Evolutionary conservation across 2,113 vertebrate species (phyloP).

Genomic region (Beaufortia kweichowensis): DNA sequence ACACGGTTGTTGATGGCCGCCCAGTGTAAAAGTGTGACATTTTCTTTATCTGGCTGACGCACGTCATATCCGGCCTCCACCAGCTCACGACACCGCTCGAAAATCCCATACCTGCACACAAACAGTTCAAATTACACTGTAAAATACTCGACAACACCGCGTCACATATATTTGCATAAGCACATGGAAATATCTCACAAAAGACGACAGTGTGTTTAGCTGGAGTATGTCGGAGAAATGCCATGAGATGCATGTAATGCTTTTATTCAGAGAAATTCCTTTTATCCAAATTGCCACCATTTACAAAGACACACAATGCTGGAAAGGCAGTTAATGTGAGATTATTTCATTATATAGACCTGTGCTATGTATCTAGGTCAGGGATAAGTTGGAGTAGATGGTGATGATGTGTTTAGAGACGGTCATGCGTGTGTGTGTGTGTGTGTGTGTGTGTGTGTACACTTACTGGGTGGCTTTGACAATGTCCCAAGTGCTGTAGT

Average conservation of each 20-base stretch:
- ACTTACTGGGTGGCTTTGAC: constrained; percentile 99
- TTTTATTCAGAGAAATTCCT: no score
- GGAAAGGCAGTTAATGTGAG: no score
- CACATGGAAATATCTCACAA: background rate
- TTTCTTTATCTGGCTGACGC: constrained; percentile 97
- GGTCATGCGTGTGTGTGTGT: background rate
- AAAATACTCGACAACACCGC: background rate
- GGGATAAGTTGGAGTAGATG: no score
- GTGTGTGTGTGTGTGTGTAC: background rate
- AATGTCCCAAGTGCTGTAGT: constrained; percentile 99
- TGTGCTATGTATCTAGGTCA: no score
- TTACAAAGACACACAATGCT: no score
- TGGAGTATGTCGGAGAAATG: no score
- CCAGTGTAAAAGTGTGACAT: constrained; percentile 98
- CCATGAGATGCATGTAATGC: no score
- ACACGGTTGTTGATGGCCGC: constrained; percentile 98
- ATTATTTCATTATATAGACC: background rate
- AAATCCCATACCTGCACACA: constrained; percentile 87
- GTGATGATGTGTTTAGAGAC: no score
- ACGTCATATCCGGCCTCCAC: constrained; percentile 99
- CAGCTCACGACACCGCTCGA: constrained; percentile 93
- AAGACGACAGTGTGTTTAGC: background rate
- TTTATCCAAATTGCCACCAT: no score
- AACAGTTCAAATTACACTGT: constrained; percentile 8
- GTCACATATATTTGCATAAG: background rate